Evolutionary conservation across 2,888 invertebrate genomes (phyloP).

Genomic region (Tenthredo mesomela): DNA sequence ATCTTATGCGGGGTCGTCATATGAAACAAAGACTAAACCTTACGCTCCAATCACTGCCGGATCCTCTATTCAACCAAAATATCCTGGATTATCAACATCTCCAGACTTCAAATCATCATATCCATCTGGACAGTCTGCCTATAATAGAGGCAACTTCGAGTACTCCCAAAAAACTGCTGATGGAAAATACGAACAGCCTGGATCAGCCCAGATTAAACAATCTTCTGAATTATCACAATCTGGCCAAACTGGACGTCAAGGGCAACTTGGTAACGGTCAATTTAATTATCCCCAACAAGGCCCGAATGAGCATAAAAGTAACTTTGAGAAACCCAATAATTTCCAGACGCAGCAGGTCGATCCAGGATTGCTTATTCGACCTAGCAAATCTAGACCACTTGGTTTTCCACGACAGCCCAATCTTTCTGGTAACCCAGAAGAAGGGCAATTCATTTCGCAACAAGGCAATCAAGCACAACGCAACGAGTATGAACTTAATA

Average conservation of each 20-base stretch:
- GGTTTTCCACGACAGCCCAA: conserved; percentile 47
- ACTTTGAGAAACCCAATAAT: conserved; percentile 43
- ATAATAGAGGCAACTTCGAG: not conserved
- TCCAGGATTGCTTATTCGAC: not conserved
- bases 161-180: conserved; percentile 57
- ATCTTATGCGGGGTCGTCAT: not conserved
- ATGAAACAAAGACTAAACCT: conserved; percentile 17
- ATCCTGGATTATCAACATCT: conserved; percentile 20
- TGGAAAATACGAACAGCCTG: conserved; percentile 56
- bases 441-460: conserved; percentile 34
- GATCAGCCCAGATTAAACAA: not conserved
- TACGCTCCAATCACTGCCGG: conserved; percentile 54
- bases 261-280: conserved; percentile 46
- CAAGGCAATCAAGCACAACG: conserved; percentile 27
- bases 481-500: conserved; percentile 21
- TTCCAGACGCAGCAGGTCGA: conserved; percentile 49
- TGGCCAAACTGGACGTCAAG: conserved; percentile 21
- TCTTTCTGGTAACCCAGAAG: conserved; percentile 53
- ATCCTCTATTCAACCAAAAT: conserved; percentile 49
- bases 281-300: conserved; percentile 39
- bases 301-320: conserved; percentile 13
- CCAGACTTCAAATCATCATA: conserved; percentile 31
- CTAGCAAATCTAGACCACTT: conserved; percentile 16
- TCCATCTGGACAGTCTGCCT: not conserved
- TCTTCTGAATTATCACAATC: not conserved